Evolutionary conservation across 2,113 vertebrate genomes (phyloP).

Genomic region (Poeciliopsis retropinna): DNA sequence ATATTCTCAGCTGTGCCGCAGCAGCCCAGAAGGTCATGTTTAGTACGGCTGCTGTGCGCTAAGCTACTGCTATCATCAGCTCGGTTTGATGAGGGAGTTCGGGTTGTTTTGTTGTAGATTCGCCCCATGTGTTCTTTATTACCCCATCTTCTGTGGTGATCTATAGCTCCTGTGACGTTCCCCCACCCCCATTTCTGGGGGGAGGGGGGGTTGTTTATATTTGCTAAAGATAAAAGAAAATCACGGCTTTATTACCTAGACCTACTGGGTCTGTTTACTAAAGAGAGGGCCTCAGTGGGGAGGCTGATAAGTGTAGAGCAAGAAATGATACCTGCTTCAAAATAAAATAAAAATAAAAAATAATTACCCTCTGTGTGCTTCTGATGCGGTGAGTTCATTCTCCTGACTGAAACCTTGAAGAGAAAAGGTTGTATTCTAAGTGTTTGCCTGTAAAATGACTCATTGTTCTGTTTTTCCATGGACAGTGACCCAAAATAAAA

Average conservation of each 20-base stretch:
- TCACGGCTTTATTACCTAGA: conserved; percentile 65
- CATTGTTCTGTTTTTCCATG: neutral
- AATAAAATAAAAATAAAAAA: conserved; percentile 22
- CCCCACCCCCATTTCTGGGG: conserved; percentile 27
- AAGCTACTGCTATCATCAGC: conserved; percentile 47
- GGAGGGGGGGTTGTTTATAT: conserved; percentile 58
- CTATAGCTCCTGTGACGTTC: conserved; percentile 50
- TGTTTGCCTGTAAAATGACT: neutral
- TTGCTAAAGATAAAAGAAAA: conserved; percentile 72
- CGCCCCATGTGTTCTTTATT: conserved; percentile 62
- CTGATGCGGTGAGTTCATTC: conserved; percentile 19
- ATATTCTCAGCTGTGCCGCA: conserved; percentile 6
- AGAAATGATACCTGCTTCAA: conserved; percentile 17
- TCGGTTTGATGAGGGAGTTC: conserved; percentile 38
- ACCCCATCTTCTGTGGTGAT: conserved; percentile 68
- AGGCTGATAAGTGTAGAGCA: conserved; percentile 14
- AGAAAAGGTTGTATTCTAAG: neutral
- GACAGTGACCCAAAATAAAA: conserved; percentile 13
- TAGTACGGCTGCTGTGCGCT: conserved; percentile 18
- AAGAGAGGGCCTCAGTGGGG: conserved; percentile 40
- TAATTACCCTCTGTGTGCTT: conserved; percentile 9
- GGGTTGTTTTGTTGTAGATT: conserved; percentile 31
- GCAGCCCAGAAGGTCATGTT: conserved; percentile 15
- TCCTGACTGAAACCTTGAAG: conserved; percentile 11
- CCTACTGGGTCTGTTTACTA: conserved; percentile 59